These are phyloP conservation scores for Xestia ashworthii DNA, from an alignment of 2,888 invertebrate species.

Conservation along the genomic window DNA sequence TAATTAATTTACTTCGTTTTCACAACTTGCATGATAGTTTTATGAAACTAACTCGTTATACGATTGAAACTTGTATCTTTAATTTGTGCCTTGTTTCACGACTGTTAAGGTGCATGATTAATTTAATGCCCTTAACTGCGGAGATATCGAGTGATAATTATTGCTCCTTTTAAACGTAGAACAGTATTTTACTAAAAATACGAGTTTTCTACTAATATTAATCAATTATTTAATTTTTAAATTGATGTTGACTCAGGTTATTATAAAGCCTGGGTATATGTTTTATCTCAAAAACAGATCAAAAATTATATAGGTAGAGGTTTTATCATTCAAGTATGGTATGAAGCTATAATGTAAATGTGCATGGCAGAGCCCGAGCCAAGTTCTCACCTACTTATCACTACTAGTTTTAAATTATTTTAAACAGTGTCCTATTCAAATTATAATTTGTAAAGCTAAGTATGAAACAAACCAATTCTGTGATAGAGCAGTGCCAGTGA, in stretches of 20 bases:
- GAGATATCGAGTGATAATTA: constrained; percentile 36
- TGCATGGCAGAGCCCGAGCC: background rate
- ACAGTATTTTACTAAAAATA: constrained; percentile 46
- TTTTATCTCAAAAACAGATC: constrained; percentile 8
- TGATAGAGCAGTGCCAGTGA: constrained; percentile 84
- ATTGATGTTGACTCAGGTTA: background rate
- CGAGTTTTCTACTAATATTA: constrained; percentile 18
- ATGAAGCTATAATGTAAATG: background rate
- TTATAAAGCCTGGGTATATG: background rate
- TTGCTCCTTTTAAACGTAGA: constrained; percentile 1
- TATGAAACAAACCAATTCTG: constrained; percentile 71
- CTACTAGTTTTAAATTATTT: constrained; percentile 17
- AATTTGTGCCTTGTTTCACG: constrained; percentile 30
- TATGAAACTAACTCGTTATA: constrained; percentile 9
- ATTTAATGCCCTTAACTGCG: constrained; percentile 5
- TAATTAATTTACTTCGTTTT: constrained; percentile 27
- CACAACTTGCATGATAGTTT: constrained; percentile 40
- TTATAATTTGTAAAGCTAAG: constrained; percentile 37
- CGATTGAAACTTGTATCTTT: constrained; percentile 9
- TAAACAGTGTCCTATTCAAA: constrained; percentile 37
- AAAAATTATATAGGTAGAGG: background rate
- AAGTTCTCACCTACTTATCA: constrained; percentile 16
- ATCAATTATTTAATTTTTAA: background rate
- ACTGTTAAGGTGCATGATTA: constrained; percentile 19
- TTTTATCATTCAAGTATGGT: constrained; percentile 7